A percentile compares a stretch with the other conserved stretches of the same genome.
phyloP scores from a whole-genome alignment of 2,888 invertebrate genomes.

The Caenorhabditis becei region DNA sequence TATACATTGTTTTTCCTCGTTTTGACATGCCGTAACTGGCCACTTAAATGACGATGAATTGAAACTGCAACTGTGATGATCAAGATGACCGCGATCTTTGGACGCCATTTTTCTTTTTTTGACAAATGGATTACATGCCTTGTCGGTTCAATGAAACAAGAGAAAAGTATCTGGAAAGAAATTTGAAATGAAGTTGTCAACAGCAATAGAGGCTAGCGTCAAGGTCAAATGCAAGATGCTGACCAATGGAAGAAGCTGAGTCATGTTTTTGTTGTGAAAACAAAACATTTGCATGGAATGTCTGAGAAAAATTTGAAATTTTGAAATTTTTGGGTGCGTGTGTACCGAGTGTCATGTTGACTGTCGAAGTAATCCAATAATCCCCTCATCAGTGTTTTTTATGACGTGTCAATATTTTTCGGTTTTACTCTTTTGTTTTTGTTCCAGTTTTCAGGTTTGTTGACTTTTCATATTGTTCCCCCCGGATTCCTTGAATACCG shows the following conservation, averaged over 20 bases:
- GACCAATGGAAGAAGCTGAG: no score
- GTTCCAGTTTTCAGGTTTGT: not conserved
- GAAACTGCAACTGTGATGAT: conserved; percentile 2
- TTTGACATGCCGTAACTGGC: conserved; percentile 14
- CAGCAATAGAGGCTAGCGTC: no score
- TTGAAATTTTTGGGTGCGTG: conserved; percentile 17
- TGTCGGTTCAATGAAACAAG: not conserved
- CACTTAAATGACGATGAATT: conserved; percentile 13
- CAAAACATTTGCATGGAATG: no score
- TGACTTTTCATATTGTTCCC: no score
- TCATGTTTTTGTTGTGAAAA: no score
- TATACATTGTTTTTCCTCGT: conserved; percentile 17
- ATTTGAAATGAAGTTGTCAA: no score
- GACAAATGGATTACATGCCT: not conserved
- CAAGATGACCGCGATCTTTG: conserved; percentile 8
- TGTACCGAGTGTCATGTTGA: conserved; percentile 13
- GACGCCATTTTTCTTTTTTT: not conserved
- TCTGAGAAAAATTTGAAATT: conserved; percentile 5
- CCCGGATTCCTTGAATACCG: no score
- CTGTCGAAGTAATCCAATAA: conserved; percentile 38
- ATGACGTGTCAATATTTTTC: conserved; percentile 18
- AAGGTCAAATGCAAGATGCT: no score
- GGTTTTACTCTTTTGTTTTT: conserved; percentile 10
- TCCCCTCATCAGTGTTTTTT: conserved; percentile 15
- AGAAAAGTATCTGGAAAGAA: no score